Conservation (phyloP, 2,797 vertebrate genomes). For the Etheostoma nigrum region DNA sequence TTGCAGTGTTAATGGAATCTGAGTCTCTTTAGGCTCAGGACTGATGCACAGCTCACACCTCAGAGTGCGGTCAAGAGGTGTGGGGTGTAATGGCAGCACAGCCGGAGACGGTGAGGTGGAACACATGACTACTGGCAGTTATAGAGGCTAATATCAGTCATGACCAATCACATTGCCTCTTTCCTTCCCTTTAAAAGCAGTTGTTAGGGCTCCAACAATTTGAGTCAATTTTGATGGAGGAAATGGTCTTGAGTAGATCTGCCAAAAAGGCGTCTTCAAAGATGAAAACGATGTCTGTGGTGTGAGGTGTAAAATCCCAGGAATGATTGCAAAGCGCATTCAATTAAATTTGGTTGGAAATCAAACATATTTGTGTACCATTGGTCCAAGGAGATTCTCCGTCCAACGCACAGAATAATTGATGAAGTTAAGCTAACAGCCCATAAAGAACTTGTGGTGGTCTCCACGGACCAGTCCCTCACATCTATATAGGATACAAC, state of each 20-base stretch:
- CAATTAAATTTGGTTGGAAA: background rate
- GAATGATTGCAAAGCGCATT: background rate
- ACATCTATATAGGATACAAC: background rate
- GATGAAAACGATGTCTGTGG: background rate
- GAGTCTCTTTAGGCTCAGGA: no score
- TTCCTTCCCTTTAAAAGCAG: slow-evolving; percentile 18
- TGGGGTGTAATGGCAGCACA: slow-evolving; percentile 10
- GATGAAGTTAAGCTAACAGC: background rate
- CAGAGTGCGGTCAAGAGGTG: slow-evolving; percentile 21
- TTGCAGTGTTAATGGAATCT: no score
- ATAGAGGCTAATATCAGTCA: slow-evolving; percentile 21
- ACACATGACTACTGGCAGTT: slow-evolving; percentile 19
- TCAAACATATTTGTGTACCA: background rate
- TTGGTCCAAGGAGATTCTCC: background rate
- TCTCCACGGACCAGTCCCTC: background rate
- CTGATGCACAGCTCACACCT: slow-evolving; percentile 15
- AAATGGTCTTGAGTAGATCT: background rate
- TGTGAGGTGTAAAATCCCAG: background rate
- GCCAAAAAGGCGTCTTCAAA: background rate
- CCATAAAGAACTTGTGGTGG: background rate
- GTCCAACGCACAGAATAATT: background rate
- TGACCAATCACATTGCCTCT: slow-evolving; percentile 37
- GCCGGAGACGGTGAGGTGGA: slow-evolving; percentile 7
- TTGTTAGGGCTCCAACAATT: background rate
- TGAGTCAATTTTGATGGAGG: slow-evolving; percentile 12